These are phyloP conservation scores for Drosophila busckii DNA, from an alignment of 1,140 invertebrate genomes.

Conservation along the genomic window DNA sequence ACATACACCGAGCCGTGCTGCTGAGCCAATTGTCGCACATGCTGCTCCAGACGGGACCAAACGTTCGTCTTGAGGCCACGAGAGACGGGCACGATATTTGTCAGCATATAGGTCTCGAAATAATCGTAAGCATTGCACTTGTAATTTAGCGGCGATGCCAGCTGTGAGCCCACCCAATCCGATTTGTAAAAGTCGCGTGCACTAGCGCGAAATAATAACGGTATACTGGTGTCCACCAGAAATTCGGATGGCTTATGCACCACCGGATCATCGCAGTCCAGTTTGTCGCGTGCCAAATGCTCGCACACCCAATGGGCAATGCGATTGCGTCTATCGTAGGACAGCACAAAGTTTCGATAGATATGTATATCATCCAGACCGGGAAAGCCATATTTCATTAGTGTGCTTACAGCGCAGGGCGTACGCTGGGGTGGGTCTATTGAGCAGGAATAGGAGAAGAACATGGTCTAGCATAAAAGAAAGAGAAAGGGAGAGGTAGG, in stretches of 20 bases:
- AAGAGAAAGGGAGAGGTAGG: neutral
- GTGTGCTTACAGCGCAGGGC: conserved; percentile 81
- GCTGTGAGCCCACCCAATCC: conserved; percentile 89
- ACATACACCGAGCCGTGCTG: conserved; percentile 93
- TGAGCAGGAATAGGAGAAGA: conserved; percentile 30
- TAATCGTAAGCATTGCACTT: conserved; percentile 93
- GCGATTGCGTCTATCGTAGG: conserved; percentile 93
- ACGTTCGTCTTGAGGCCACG: conserved; percentile 94
- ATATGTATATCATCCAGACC: conserved; percentile 91
- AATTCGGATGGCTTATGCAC: conserved; percentile 89
- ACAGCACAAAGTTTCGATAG: conserved; percentile 94
- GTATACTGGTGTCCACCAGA: conserved; percentile 92
- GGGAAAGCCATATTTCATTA: conserved; percentile 96
- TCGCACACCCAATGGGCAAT: conserved; percentile 98
- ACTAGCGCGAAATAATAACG: conserved; percentile 89
- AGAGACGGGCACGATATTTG: conserved; percentile 97
- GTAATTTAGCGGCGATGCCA: conserved; percentile 85
- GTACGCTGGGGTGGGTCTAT: neutral
- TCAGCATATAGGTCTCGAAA: conserved; percentile 87
- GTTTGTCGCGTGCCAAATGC: conserved; percentile 85
- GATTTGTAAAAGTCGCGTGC: conserved; percentile 88
- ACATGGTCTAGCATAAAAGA: conserved; percentile 19
- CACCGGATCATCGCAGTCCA: conserved; percentile 84
- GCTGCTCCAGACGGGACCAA: conserved; percentile 94
- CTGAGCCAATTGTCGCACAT: conserved; percentile 88